Evolutionary conservation across 2,113 vertebrate genomes (phyloP).

Genomic region (Clinocottus analis): DNA sequence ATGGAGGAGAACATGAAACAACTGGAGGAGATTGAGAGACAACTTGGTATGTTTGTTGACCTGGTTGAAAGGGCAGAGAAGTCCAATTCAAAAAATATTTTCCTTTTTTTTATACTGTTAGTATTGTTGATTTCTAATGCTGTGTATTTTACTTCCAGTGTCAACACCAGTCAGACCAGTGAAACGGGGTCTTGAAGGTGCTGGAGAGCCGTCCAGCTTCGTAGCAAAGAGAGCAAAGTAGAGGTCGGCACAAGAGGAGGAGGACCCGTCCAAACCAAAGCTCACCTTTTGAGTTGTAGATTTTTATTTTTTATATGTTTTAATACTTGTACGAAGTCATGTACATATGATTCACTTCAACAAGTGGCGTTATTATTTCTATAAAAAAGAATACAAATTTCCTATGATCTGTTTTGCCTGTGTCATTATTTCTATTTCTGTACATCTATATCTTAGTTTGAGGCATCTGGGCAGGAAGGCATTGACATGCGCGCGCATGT

Average conservation of each 20-base stretch:
- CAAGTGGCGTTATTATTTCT: background rate
- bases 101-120: background rate
- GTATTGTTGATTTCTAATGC: background rate
- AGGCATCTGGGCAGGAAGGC: background rate
- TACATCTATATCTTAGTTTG: background rate
- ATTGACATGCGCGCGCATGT: slow-evolving; percentile 1
- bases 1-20: slow-evolving; percentile 80
- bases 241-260: background rate
- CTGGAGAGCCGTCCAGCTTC: slow-evolving; percentile 4
- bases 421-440: background rate
- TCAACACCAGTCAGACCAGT: slow-evolving; percentile 3
- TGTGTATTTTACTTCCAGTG: slow-evolving; percentile 50
- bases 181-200: slow-evolving; percentile 39
- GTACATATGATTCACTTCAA: background rate
- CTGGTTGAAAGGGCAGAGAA: background rate
- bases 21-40: slow-evolving; percentile 84
- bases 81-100: too few relatives aligned
- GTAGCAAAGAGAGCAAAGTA: slow-evolving; percentile 53
- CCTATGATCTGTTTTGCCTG: background rate
- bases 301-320: slow-evolving; percentile 1
- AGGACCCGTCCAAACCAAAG: too few relatives aligned
- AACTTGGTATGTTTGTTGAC: slow-evolving; percentile 81
- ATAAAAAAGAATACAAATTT: background rate
- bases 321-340: background rate
- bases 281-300: background rate